Conservation (phyloP, 2,113 vertebrate species). For the Stigmatopora nigra region DNA sequence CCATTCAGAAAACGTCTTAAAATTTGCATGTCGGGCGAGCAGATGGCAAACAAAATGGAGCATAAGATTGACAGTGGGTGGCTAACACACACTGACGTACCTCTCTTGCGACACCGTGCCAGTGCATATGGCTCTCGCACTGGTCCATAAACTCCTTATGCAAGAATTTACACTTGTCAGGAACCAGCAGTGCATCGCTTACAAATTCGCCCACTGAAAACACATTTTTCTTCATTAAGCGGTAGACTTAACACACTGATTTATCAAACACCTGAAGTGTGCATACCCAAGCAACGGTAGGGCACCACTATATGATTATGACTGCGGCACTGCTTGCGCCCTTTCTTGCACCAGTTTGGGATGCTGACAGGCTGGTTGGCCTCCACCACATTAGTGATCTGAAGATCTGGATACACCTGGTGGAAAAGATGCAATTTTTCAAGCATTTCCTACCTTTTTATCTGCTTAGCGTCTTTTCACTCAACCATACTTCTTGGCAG, state of each 20-base stretch:
- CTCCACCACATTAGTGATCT: constrained; percentile 97
- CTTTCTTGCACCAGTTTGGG: constrained; percentile 91
- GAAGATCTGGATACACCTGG: constrained; percentile 91
- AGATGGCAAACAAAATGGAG: background rate
- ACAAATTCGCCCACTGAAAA: constrained; percentile 92
- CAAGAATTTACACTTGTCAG: constrained; percentile 96
- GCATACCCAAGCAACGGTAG: constrained; percentile 93
- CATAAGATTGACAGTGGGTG: background rate
- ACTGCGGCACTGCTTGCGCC: constrained; percentile 84
- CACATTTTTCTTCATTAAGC: background rate
- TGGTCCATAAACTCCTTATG: constrained; percentile 96
- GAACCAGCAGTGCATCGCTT: constrained; percentile 92
- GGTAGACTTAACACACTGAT: background rate
- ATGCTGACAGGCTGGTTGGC: constrained; percentile 94
- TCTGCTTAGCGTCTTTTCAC: background rate
- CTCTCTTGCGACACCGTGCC: constrained; percentile 98
- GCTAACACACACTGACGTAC: constrained; percentile 50
- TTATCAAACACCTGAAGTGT: background rate
- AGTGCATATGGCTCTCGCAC: constrained; percentile 95
- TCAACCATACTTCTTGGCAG: constrained; percentile 80
- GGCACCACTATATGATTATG: constrained; percentile 89
- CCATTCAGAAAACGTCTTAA: background rate
- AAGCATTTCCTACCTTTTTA: background rate
- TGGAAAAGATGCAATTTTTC: background rate
- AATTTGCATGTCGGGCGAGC: background rate